Percentiles rank a stretch among this genome's conserved stretches.
These are phyloP conservation scores for Lagenorhynchus albirostris DNA, from an alignment of 2,113 vertebrate species.

Conservation along the genomic window DNA sequence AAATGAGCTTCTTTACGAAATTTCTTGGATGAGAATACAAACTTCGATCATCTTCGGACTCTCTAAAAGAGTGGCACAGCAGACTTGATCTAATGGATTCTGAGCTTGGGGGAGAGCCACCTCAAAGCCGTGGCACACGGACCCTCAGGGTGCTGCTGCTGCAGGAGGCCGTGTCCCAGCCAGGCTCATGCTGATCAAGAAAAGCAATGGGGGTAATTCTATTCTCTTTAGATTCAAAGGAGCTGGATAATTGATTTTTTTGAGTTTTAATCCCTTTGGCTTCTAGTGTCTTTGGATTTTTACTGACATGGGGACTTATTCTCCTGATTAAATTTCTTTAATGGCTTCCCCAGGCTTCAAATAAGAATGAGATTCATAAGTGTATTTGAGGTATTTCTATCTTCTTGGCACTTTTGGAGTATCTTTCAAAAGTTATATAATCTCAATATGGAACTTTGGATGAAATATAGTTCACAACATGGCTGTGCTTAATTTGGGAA, in stretches of 20 bases:
- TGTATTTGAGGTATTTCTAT: not conserved
- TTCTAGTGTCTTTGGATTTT: slow-evolving; percentile 3
- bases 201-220: not conserved
- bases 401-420: not conserved
- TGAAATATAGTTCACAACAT: slow-evolving; percentile 13
- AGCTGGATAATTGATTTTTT: not conserved
- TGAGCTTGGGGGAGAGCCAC: not conserved
- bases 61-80: not conserved
- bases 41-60: not conserved
- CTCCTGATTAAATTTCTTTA: slow-evolving; percentile 32
- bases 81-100: not conserved
- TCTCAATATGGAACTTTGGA: not conserved
- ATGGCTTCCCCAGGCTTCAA: slow-evolving; percentile 23
- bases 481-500: not conserved
- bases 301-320: not conserved
- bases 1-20: not conserved
- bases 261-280: slow-evolving; percentile 10
- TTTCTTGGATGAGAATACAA: not conserved
- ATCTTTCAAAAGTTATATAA: slow-evolving; percentile 16
- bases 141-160: not conserved
- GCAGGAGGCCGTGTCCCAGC: not conserved
- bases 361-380: slow-evolving; percentile 26
- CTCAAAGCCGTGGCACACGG: not conserved
- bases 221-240: not conserved
- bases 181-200: not conserved